Percentiles rank a stretch among this genome's conserved stretches.
Conservation (phyloP, 2,888 invertebrate species). For the Drosophila meridionalis region DNA sequence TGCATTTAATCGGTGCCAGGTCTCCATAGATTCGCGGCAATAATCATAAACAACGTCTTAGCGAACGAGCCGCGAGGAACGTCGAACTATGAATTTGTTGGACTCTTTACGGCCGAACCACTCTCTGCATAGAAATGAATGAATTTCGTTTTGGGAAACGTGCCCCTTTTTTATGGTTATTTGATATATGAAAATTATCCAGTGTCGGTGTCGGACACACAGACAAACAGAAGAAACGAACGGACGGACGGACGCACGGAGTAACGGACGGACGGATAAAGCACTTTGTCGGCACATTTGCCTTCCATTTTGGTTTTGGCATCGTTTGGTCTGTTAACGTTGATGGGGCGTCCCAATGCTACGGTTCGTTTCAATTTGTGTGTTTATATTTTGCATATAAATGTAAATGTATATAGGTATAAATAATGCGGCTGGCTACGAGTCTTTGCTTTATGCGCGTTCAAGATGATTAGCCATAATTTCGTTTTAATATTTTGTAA, state of each 20-base stretch:
- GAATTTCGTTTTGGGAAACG: slow-evolving; percentile 49
- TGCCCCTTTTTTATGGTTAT: slow-evolving; percentile 72
- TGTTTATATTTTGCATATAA: slow-evolving; percentile 72
- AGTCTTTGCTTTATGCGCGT: slow-evolving; percentile 44
- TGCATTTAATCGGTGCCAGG: slow-evolving; percentile 58
- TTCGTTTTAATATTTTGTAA: slow-evolving; percentile 78
- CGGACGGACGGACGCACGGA: slow-evolving; percentile 23
- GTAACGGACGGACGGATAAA: slow-evolving; percentile 24
- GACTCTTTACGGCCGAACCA: slow-evolving; percentile 66
- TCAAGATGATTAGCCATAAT: slow-evolving; percentile 74
- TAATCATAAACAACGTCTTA: slow-evolving; percentile 73
- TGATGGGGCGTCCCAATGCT: slow-evolving; percentile 41
- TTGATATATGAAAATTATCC: slow-evolving; percentile 76
- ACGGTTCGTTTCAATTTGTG: slow-evolving; percentile 50
- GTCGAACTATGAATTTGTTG: slow-evolving; percentile 74
- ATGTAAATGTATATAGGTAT: slow-evolving; percentile 45
- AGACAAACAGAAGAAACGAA: not conserved
- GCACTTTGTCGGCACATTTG: slow-evolving; percentile 74
- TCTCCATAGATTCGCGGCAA: slow-evolving; percentile 57
- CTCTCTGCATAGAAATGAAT: slow-evolving; percentile 74
- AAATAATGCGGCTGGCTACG: slow-evolving; percentile 32
- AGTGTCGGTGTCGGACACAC: slow-evolving; percentile 34
- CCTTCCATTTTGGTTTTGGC: slow-evolving; percentile 50
- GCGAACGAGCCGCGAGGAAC: slow-evolving; percentile 28
- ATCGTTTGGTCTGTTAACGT: slow-evolving; percentile 48